phyloP scores from a whole-genome alignment of 2,888 invertebrate species.

The Caenorhabditis sp. region DNA sequence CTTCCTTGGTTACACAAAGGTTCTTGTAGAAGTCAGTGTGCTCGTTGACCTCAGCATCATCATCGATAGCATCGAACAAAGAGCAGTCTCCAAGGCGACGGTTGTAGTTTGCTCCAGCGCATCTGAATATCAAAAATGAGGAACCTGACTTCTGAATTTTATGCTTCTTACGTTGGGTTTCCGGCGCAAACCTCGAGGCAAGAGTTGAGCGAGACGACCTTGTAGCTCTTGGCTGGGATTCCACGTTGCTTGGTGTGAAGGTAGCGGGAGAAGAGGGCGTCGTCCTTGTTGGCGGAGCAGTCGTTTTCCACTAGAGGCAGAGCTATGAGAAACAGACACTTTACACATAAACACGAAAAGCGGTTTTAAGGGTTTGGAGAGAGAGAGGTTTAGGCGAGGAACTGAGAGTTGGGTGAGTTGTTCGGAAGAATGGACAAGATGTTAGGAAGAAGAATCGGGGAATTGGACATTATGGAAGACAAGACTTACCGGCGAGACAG shows the following conservation, averaged over 20 bases:
- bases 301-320: constrained; percentile 76
- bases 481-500: constrained; percentile 78
- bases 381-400: constrained; percentile 23
- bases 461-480: background rate
- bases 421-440: constrained; percentile 26
- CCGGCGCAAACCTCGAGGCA: constrained; percentile 81
- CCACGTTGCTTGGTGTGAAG: constrained; percentile 81
- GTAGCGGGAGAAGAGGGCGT: constrained; percentile 81
- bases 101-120: constrained; percentile 83
- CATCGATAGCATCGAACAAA: constrained; percentile 78
- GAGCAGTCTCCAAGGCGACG: constrained; percentile 81
- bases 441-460: constrained; percentile 21
- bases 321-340: constrained; percentile 64
- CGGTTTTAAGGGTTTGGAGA: constrained; percentile 6
- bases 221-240: constrained; percentile 77
- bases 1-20: constrained; percentile 81
- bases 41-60: constrained; percentile 77
- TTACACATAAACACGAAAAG: constrained; percentile 57
- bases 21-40: constrained; percentile 83
- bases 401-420: constrained; percentile 28
- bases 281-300: constrained; percentile 78
- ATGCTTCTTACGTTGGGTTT: constrained; percentile 71
- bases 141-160: background rate
- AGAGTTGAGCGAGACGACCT: constrained; percentile 79
- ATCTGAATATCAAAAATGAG: constrained; percentile 61